Base-by-base conservation (phyloP, 2,797 vertebrate species). In the Pachyuromys duprasi region DNA sequence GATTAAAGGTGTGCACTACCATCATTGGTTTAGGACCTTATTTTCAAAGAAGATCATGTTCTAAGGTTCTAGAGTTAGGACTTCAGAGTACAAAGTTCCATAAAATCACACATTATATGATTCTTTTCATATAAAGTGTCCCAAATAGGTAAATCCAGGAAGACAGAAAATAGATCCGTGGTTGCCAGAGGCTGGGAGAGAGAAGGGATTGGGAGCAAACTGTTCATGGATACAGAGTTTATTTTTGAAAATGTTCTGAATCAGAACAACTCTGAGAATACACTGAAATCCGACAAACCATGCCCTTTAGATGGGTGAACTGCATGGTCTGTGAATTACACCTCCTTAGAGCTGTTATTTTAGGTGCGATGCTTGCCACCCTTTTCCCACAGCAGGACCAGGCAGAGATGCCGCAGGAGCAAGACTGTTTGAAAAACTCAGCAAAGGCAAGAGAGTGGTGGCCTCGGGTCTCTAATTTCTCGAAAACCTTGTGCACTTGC, bases 201-300 rank as follows among this genome's bases (percentile, higher is more conserved):
- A 93, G 49, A 75, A 80, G 70, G 74, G 92, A 91, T 93, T 78
- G 76, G 55, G 82, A 95, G 62, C 20, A 72, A 49, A 89, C 62
- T 90, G 92, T 60, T 94, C 86, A 84, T 67, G 60, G 89, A 60
- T 86, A 75, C 57, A 75, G 78, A 76, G 60, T 89, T 97, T 92
- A 88, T 95, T 93, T 97, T 92, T 78, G 4, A 81, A 94, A 95
- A 76, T 69, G 57, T 92, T 95, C 93, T 80, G 80, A 95, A 89
- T 89, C 83, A 92, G 86, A 92, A 80, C 70, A 83, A 55, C 39
- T 72, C 75, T 39, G 39, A 82, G 89, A 95, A 65, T 84, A 86
- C 39, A 49, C 33, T 49, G 72, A 93, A 92, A 87, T 60, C 60
- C 53, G 81, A 24, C 22, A 42, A 89, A 49, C n/a, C 39, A 8